These are phyloP conservation scores for Thaumatotibia leucotreta DNA, from an alignment of 1,140 invertebrate species.

Conservation along the genomic window DNA sequence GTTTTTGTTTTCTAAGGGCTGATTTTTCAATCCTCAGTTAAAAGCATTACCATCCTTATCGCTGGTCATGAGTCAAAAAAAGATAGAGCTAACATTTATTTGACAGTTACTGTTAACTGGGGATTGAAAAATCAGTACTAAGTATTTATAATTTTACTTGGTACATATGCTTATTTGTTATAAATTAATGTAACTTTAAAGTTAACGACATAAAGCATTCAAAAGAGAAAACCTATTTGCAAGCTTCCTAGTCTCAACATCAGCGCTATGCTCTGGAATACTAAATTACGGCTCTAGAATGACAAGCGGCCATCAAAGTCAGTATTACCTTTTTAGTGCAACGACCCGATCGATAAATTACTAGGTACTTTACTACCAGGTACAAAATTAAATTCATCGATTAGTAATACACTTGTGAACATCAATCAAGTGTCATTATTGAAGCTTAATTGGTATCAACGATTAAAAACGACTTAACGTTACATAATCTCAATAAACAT, in stretches of 20 bases:
- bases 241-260: not conserved
- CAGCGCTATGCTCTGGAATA: not conserved
- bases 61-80: too few species aligned
- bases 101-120: too few species aligned
- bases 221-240: not conserved
- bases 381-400: conserved; percentile 2
- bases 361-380: too few species aligned
- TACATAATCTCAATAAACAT: not conserved
- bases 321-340: not conserved
- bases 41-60: too few species aligned
- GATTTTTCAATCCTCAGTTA: too few species aligned
- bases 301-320: not conserved
- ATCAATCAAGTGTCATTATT: not conserved
- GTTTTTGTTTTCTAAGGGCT: too few species aligned
- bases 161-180: too few species aligned
- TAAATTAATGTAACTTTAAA: too few species aligned
- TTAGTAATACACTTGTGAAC: not conserved
- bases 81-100: too few species aligned
- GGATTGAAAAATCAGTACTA: too few species aligned
- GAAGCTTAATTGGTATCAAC: not conserved
- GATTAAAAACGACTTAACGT: not conserved
- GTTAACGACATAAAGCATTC: not conserved
- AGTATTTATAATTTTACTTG: too few species aligned
- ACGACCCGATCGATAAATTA: not conserved
- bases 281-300: not conserved